These are phyloP conservation scores for Cremastobaeus sp. DNA, from an alignment of 2,888 invertebrate genomes.

Conservation along the genomic window DNA sequence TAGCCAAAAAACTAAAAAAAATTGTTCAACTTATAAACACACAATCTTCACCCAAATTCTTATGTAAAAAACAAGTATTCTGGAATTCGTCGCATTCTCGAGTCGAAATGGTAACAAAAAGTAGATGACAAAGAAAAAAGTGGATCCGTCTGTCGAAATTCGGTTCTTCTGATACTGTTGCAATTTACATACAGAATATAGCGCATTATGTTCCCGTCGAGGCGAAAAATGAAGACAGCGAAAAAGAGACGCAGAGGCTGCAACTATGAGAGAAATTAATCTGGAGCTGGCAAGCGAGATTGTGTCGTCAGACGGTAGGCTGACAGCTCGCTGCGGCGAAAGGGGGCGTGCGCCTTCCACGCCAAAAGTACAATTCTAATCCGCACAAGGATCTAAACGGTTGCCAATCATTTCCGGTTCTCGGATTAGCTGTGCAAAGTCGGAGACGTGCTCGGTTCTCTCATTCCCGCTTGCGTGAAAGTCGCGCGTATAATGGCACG, in stretches of 20 bases:
- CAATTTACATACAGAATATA: slow-evolving; percentile 46
- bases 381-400: slow-evolving; percentile 76
- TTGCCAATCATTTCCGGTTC: slow-evolving; percentile 79
- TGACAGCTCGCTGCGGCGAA: slow-evolving; percentile 65
- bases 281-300: slow-evolving; percentile 63
- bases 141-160: slow-evolving; percentile 13
- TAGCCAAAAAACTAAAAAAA: too few relatives aligned
- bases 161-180: slow-evolving; percentile 48
- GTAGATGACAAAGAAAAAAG: slow-evolving; percentile 1
- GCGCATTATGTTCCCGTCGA: slow-evolving; percentile 38
- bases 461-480: slow-evolving; percentile 43
- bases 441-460: slow-evolving; percentile 40
- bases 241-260: neutral
- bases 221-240: slow-evolving; percentile 7
- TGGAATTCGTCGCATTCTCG: slow-evolving; percentile 2
- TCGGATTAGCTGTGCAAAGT: slow-evolving; percentile 77
- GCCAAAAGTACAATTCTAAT: slow-evolving; percentile 69
- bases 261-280: slow-evolving; percentile 55
- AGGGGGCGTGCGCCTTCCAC: slow-evolving; percentile 54
- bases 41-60: too few relatives aligned
- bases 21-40: too few relatives aligned
- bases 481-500: slow-evolving; percentile 61
- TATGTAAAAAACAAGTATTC: slow-evolving; percentile 7
- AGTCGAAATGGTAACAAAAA: slow-evolving; percentile 2
- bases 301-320: slow-evolving; percentile 71